Base-by-base conservation (phyloP, 2,797 vertebrate species). In the Synanceia verrucosa region DNA sequence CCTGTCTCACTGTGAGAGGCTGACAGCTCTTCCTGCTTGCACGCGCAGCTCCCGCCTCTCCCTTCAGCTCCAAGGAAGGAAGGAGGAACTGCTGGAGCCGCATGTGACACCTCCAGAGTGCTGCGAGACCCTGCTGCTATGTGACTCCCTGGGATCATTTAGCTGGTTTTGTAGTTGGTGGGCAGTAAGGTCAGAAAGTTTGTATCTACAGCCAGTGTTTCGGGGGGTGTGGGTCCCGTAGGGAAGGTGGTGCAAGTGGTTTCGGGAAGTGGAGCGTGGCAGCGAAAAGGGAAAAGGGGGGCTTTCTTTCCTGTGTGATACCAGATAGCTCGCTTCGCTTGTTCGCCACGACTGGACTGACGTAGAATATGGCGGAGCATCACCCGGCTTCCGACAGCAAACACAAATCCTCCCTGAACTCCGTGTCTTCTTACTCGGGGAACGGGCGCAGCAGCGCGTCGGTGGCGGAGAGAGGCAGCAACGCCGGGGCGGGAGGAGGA, bases 311-410 rank as follows among this genome's bases (percentile, higher is more conserved):
- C 86, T 46, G 79, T 67, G 68, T 59, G 73, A 78, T 79, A 86
- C 58, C 70, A 78, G 81, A 86, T 78, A 85, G 82, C 84, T 83
- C 58, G 51, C 16, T 58, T 82, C 44, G 59, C 66, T 77, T 28
- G 70, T 66, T 81, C 66, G 76, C 84, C 76, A 73, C 85, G 82
- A 89, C 91, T 73, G 92, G 94, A 93, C 91, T 90, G 93, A 93
- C 94, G 90, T 91, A 93, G 92, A 97, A 97, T 93, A 97, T 96
- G 96, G 96, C 95, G 96, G 96, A 97, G 92, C 95, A 97, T 94
- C 91, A 93, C 82, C 83, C 88, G 77, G 93, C 91, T 90, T 86
- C 95, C 84, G 96, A 96, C 70, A 93, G 81, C 92, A 97, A 96
- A 93, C 96, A 97, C 93, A 97, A 96, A 92, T 93, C 95, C 75